A percentile compares a stretch with the other conserved stretches of the same genome.
phyloP scores from a whole-genome alignment of 23 tunicate genomes.

The Diplosoma virens region DNA sequence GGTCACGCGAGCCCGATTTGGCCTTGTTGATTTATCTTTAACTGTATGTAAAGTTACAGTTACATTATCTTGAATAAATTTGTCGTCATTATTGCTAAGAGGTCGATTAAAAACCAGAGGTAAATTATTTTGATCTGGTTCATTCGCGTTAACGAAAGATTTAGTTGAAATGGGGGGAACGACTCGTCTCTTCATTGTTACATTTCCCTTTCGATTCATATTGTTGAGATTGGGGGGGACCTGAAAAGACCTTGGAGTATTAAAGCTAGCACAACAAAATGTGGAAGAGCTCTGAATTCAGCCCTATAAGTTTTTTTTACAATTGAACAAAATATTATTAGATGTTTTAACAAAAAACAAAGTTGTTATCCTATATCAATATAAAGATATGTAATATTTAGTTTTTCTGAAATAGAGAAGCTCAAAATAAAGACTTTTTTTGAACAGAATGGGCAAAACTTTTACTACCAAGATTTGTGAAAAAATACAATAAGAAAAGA shows the following conservation, averaged over 20 bases:
- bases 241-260: constrained; percentile 4
- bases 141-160: not conserved
- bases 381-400: too few species aligned
- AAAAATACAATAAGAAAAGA: too few species aligned
- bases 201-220: constrained; percentile 16
- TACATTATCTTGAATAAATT: constrained; percentile 11
- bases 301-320: too few species aligned
- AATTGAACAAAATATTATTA: too few species aligned
- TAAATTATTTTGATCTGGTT: not conserved
- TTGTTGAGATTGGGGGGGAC: constrained; percentile 22
- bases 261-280: too few species aligned
- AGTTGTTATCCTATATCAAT: too few species aligned
- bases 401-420: too few species aligned
- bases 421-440: too few species aligned
- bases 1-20: not conserved
- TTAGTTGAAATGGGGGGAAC: constrained; percentile 68
- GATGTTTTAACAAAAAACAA: too few species aligned
- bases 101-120: constrained; percentile 7
- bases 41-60: constrained; percentile 4
- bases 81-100: not conserved
- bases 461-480: too few species aligned
- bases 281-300: too few species aligned
- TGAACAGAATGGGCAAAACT: too few species aligned
- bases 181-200: constrained; percentile 66
- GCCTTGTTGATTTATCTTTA: not conserved